These are phyloP conservation scores for Anisognathus igniventris DNA, from an alignment of 2,797 vertebrate species.

Conservation along the genomic window DNA sequence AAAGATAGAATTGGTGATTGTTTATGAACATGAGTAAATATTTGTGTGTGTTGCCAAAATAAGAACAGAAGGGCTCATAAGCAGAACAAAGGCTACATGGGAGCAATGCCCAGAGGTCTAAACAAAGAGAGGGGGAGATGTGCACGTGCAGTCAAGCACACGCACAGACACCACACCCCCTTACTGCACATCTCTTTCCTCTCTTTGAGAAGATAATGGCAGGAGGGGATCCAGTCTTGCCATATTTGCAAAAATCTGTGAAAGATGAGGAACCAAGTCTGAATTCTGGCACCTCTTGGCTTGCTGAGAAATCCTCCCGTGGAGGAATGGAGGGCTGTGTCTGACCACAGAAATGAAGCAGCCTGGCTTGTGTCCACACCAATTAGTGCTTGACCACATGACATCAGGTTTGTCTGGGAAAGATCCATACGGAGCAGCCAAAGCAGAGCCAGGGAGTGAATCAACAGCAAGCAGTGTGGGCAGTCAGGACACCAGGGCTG, in stretches of 20 bases:
- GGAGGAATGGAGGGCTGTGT: fast-evolving
- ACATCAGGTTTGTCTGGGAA: background rate
- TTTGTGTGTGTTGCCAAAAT: constrained; percentile 34
- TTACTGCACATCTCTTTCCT: background rate
- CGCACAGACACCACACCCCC: background rate
- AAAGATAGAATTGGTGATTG: constrained; percentile 49
- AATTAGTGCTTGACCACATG: background rate
- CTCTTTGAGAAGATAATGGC: background rate
- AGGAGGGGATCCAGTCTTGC: background rate
- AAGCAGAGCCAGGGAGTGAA: background rate
- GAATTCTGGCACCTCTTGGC: background rate
- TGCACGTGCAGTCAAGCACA: background rate
- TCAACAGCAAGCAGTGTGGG: fast-evolving
- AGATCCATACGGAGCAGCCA: background rate
- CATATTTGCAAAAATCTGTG: background rate
- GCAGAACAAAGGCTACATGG: background rate
- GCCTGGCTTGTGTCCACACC: background rate
- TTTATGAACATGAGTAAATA: background rate
- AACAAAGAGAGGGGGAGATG: background rate
- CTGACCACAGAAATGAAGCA: background rate
- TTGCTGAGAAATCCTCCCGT: background rate
- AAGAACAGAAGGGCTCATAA: constrained; percentile 22
- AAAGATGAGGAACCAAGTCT: background rate
- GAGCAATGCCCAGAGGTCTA: background rate
- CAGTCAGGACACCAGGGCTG: fast-evolving